Evolutionary conservation across 2,113 vertebrate species (phyloP).

Genomic region (Typhlomys cinereus): DNA sequence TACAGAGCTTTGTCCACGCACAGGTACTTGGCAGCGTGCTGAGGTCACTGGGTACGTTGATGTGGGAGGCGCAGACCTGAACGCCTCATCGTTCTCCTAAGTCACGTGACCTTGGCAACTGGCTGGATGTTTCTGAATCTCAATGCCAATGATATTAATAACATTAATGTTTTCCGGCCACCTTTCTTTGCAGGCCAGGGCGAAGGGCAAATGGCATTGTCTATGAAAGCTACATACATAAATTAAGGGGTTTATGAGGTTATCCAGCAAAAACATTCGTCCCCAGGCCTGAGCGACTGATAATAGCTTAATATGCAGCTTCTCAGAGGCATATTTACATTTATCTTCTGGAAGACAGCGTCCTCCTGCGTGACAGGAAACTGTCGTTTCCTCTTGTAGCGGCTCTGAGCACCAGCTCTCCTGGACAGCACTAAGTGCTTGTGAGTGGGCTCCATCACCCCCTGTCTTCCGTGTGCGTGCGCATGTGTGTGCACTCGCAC

Average conservation of each 20-base stretch:
- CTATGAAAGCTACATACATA: neutral
- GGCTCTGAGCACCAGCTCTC: neutral
- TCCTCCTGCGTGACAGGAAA: neutral
- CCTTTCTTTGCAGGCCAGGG: neutral
- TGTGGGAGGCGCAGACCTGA: neutral
- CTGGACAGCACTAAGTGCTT: neutral
- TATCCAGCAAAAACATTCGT: too few species aligned
- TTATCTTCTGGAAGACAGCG: neutral
- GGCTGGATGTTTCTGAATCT: neutral
- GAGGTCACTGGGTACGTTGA: neutral
- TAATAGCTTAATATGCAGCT: neutral
- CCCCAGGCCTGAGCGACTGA: neutral
- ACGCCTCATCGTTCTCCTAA: rapidly evolving
- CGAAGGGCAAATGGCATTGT: neutral
- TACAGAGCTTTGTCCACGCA: neutral
- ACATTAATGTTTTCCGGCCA: neutral
- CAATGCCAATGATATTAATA: neutral
- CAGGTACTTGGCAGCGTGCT: rapidly evolving
- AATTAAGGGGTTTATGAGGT: neutral
- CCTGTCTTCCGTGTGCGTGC: neutral
- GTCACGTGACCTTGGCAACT: neutral
- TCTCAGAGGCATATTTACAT: neutral
- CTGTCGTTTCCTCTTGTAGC: rapidly evolving
- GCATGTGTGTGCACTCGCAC: neutral
- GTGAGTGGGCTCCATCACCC: neutral